phyloP scores from a whole-genome alignment of 2,797 vertebrate species.

The Acrossocheilus fasciatus region DNA sequence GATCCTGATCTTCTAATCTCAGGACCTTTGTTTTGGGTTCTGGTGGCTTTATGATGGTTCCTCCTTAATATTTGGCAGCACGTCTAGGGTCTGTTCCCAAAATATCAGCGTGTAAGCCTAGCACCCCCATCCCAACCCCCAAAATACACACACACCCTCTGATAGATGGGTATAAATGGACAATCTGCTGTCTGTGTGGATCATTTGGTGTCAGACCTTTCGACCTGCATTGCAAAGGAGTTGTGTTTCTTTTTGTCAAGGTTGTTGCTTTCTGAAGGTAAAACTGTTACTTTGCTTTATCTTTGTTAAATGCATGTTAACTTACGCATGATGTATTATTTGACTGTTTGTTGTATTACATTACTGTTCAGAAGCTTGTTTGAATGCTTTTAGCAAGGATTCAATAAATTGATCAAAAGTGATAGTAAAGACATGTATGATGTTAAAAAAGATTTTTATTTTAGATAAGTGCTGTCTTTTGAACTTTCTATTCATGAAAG shows the following conservation, averaged over 20 bases:
- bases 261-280: slow-evolving; percentile 36
- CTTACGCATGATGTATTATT: neutral
- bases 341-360: neutral
- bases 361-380: neutral
- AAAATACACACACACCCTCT: slow-evolving; percentile 39
- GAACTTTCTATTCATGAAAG: neutral
- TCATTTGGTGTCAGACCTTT: slow-evolving; percentile 3
- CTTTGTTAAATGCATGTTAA: neutral
- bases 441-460: neutral
- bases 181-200: slow-evolving; percentile 8
- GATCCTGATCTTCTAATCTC: slow-evolving; percentile 36
- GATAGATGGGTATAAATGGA: slow-evolving; percentile 36
- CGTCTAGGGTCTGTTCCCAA: slow-evolving; percentile 75
- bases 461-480: neutral
- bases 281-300: neutral
- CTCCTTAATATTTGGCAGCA: slow-evolving; percentile 66
- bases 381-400: neutral
- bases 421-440: neutral
- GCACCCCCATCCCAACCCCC: slow-evolving; percentile 51
- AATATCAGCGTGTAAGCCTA: slow-evolving; percentile 80
- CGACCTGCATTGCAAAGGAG: neutral
- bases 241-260: neutral
- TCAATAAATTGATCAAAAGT: neutral
- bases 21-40: slow-evolving; percentile 58
- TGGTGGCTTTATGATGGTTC: slow-evolving; percentile 59